phyloP scores from a whole-genome alignment of 64 coral and sea anemone genomes.

The Stichodactyla helianthus region DNA sequence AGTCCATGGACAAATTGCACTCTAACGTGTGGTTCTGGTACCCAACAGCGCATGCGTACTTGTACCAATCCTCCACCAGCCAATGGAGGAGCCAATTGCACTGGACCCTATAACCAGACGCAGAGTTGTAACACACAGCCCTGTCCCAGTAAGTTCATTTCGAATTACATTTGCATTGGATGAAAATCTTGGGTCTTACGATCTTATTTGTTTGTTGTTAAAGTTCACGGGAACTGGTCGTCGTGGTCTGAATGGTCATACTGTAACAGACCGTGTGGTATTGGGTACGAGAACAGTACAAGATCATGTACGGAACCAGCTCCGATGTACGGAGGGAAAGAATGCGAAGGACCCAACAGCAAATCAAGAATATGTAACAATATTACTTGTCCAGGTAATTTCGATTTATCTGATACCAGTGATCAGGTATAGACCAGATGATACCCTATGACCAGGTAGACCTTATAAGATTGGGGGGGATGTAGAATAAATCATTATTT shows the following conservation, averaged over 20 bases:
- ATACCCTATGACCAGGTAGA: too few relatives aligned
- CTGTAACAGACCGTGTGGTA: conserved; percentile 29
- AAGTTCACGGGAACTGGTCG: conserved; percentile 21
- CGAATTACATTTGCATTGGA: neutral
- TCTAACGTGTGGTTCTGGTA: neutral
- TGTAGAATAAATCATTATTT: too few relatives aligned
- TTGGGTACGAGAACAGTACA: conserved; percentile 21
- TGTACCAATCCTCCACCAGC: neutral
- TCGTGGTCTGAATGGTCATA: conserved; percentile 28
- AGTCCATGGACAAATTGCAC: neutral
- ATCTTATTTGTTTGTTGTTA: neutral
- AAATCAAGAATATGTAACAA: conserved; percentile 18
- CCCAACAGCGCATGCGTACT: conserved; percentile 1
- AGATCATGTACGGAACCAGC: conserved; percentile 24
- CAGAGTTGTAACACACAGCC: neutral
- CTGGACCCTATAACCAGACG: neutral
- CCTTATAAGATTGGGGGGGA: too few relatives aligned
- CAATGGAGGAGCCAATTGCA: conserved; percentile 14
- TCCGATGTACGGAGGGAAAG: conserved; percentile 24
- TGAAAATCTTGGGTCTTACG: neutral
- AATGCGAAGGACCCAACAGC: neutral
- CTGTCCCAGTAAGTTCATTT: neutral
- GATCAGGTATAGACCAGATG: too few relatives aligned
- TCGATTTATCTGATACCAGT: neutral
- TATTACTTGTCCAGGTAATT: conserved; percentile 22